These are phyloP conservation scores for Picathartes gymnocephalus DNA, from an alignment of 2,113 vertebrate species.

Conservation along the genomic window DNA sequence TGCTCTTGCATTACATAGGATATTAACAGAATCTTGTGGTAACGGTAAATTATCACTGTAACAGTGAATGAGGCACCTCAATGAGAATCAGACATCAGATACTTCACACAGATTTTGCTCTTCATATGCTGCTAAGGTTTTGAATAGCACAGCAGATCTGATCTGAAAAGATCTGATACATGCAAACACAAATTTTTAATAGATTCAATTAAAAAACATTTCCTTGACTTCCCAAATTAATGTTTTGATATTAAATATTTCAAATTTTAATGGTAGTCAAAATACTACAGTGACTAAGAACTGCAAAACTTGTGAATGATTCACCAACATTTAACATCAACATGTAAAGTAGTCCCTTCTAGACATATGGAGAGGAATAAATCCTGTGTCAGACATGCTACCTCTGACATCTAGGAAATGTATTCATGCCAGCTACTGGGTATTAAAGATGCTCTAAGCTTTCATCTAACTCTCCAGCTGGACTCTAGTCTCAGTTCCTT, in stretches of 20 bases:
- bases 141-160: neutral
- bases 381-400: neutral
- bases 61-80: neutral
- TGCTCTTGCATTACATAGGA: neutral
- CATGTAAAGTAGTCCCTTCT: neutral
- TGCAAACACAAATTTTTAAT: neutral
- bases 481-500: neutral
- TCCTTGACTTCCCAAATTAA: neutral
- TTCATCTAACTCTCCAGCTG: neutral
- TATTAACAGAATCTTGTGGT: neutral
- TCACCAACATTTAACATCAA: neutral
- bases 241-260: neutral
- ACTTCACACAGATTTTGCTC: neutral
- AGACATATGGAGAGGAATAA: neutral
- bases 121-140: neutral
- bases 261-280: neutral
- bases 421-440: neutral
- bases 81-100: neutral
- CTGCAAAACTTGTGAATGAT: neutral
- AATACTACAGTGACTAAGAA: neutral
- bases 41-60: neutral
- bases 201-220: neutral
- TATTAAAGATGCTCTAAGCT: neutral
- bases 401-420: neutral
- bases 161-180: neutral